phyloP scores from a whole-genome alignment of 2,888 invertebrate species.

The Chelonus formosanus region DNA sequence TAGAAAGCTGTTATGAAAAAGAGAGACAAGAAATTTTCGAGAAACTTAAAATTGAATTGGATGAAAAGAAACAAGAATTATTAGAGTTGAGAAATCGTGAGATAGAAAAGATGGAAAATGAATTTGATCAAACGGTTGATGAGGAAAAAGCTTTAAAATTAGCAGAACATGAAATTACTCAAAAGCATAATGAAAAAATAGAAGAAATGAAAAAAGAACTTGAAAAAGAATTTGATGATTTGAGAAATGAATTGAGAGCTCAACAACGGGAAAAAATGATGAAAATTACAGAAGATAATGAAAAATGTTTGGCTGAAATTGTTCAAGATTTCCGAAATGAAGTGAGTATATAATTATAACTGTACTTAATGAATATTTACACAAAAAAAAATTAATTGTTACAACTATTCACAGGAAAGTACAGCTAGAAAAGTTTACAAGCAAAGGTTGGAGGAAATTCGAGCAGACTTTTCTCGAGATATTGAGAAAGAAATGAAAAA shows the following conservation, averaged over 20 bases:
- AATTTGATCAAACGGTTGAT: slow-evolving; percentile 65
- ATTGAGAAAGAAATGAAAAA: slow-evolving; percentile 66
- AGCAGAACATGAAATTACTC: slow-evolving; percentile 54
- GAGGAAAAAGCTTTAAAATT: slow-evolving; percentile 55
- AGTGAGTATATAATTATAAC: slow-evolving; percentile 61
- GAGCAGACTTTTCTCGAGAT: slow-evolving; percentile 70
- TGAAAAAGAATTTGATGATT: slow-evolving; percentile 60
- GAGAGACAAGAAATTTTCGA: slow-evolving; percentile 63
- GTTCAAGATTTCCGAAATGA: slow-evolving; percentile 71
- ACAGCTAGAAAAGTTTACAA: slow-evolving; percentile 75
- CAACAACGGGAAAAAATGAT: slow-evolving; percentile 58
- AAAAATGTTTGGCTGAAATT: slow-evolving; percentile 59
- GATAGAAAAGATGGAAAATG: slow-evolving; percentile 68
- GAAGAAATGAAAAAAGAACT: slow-evolving; percentile 69
- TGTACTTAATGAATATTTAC: neutral
- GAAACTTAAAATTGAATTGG: slow-evolving; percentile 66
- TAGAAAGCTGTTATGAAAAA: slow-evolving; percentile 61
- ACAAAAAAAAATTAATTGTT: no score
- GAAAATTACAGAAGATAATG: slow-evolving; percentile 63
- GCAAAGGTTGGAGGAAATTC: slow-evolving; percentile 72
- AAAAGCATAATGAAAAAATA: slow-evolving; percentile 68
- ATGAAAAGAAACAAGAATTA: slow-evolving; percentile 64
- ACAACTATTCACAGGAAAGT: slow-evolving; percentile 69
- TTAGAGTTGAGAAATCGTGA: slow-evolving; percentile 66
- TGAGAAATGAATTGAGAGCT: slow-evolving; percentile 50